Percentiles rank a stretch among this genome's conserved stretches.
Evolutionary conservation across 2,888 invertebrate genomes (phyloP).

Genomic region (Acheta domesticus): DNA sequence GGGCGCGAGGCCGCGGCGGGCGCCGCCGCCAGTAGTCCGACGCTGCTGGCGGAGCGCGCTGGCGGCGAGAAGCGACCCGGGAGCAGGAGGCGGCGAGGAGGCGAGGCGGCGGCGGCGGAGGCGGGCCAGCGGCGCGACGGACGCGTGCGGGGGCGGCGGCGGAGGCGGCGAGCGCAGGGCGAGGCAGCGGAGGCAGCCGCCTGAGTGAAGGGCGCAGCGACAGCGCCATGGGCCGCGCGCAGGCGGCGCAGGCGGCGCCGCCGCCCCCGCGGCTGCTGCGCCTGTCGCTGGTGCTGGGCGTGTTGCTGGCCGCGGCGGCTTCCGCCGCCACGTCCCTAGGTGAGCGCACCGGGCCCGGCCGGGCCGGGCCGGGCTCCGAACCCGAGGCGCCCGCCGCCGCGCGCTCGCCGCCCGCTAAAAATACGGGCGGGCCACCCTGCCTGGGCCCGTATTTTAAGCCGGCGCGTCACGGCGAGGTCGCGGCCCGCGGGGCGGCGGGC

Average conservation of each 20-base stretch:
- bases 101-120: background rate
- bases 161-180: background rate
- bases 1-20: background rate
- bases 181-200: background rate
- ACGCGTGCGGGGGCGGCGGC: background rate
- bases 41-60: slow-evolving; percentile 20
- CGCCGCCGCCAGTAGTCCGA: background rate
- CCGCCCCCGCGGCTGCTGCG: background rate
- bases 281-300: background rate
- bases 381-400: too few relatives aligned
- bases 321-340: slow-evolving; percentile 9
- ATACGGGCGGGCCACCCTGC: background rate
- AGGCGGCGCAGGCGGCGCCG: background rate
- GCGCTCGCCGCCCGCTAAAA: background rate
- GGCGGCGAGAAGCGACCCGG: slow-evolving; percentile 12
- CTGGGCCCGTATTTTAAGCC: background rate
- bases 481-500: background rate
- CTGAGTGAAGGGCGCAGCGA: background rate
- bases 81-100: background rate
- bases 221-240: background rate
- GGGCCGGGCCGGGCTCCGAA: too few relatives aligned
- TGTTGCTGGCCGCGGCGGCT: slow-evolving; percentile 5
- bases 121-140: background rate
- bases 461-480: background rate
- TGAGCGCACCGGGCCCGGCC: background rate